Percentiles rank a stretch among this genome's conserved stretches.
phyloP scores from a whole-genome alignment of 1,140 invertebrate genomes.

The Drosophila melanica region DNA sequence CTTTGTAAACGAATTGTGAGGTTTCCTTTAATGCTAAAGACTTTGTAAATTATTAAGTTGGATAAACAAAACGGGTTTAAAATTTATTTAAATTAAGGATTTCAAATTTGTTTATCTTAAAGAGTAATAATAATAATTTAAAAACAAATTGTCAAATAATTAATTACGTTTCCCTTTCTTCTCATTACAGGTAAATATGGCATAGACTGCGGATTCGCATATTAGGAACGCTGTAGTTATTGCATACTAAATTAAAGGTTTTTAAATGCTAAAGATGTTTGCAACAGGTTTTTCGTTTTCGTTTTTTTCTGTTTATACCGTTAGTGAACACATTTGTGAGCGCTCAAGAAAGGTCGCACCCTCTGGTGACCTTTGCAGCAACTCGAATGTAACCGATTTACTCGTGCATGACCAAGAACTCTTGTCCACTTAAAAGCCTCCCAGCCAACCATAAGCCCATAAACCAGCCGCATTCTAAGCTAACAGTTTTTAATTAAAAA shows the following conservation, averaged over 20 bases:
- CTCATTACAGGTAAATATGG: conserved; percentile 61
- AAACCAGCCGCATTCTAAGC: conserved; percentile 18
- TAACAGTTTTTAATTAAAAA: conserved; percentile 69
- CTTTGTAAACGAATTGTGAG: neutral
- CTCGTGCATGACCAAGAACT: conserved; percentile 59
- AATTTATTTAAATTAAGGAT: too few relatives aligned
- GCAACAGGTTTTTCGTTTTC: conserved; percentile 11
- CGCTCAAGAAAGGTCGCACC: conserved; percentile 19
- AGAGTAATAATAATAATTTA: too few relatives aligned
- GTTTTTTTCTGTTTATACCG: neutral
- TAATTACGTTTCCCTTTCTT: conserved; percentile 13
- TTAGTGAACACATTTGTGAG: neutral
- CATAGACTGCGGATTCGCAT: neutral
- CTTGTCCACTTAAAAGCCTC: conserved; percentile 24
- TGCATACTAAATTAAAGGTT: neutral
- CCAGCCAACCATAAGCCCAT: conserved; percentile 27
- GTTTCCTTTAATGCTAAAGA: too few relatives aligned
- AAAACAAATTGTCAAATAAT: neutral
- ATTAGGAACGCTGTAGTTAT: neutral
- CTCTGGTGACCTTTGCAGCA: conserved; percentile 50
- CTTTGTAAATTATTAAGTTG: too few relatives aligned
- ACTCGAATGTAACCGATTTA: conserved; percentile 68
- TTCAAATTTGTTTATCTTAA: too few relatives aligned
- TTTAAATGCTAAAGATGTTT: neutral
- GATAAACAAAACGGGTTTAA: too few relatives aligned